Evolutionary conservation across 2,797 vertebrate species (phyloP), one percentile per base, ranked within the genome.

Genomic region (Sphenopsis melanotis): DNA sequence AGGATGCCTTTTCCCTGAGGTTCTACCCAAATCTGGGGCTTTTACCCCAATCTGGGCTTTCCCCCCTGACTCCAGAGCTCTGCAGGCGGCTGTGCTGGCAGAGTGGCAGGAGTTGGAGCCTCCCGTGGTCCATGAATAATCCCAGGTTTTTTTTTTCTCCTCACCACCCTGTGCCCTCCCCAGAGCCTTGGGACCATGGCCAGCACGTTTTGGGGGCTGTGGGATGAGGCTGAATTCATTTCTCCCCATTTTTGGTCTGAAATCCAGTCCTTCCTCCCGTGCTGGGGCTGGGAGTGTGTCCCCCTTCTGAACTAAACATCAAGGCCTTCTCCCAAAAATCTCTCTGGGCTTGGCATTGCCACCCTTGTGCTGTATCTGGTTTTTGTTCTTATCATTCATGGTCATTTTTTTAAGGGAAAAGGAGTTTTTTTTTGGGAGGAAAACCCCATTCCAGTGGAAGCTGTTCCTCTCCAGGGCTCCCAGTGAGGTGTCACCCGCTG

Each of bases 181-280:
- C 44, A 26, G 50, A 14, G 41, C 13, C 0, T 0, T 2, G 4
- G 60, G 41, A 75, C 32, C 57, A 42, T 0, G 0, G 23, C 36
- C 7, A 8, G 55, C 39, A 19, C 0, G 0, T 88, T 84, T 60
- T 1, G 7, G 76, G 59, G 61, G 21, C n/a, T 0, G 0, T 42
- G 39, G 47, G 36, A 34, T 42, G 34, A 70, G 8, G 1, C 34
- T 34, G 26, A 4, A 1, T 64, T 39, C 3, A 37, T 81, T 53
- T 47, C 26, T 85, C 32, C 55, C 22, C 22, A 3, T 42, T 61
- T 74, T 70, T 6, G 1, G 23, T 68, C 70, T 6, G 13, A 85
- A 93, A 72, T 57, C 57, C 68, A 9, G 23, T 49, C 55, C 52
- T 44, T 72, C 23, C 59, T 90, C 50, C 20, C 0, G 0, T 24